Conservation (phyloP, 1,140 invertebrate species). For the Macrosteles quadrilineatus region DNA sequence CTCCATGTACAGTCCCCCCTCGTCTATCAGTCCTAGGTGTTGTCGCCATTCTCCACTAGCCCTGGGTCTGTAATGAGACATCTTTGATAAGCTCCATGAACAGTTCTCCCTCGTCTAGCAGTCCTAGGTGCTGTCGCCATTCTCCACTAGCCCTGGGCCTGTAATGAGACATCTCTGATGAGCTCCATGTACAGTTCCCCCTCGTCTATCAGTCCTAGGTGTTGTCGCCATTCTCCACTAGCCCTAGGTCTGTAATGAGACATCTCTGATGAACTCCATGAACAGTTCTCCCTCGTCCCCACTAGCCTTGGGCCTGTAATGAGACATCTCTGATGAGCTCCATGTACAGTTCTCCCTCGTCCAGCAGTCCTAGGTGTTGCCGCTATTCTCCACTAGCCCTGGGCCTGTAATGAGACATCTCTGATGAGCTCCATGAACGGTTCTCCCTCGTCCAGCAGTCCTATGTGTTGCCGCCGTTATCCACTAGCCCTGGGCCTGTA, state of each 20-base stretch:
- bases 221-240: conserved; percentile 50
- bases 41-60: conserved; percentile 48
- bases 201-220: conserved; percentile 68
- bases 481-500: conserved; percentile 91
- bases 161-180: conserved; percentile 65
- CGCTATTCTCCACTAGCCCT: conserved; percentile 45
- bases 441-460: conserved; percentile 45
- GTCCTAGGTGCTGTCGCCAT: conserved; percentile 58
- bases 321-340: conserved; percentile 79
- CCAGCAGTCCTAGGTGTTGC: conserved; percentile 62
- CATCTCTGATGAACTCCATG: conserved; percentile 91
- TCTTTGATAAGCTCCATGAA: conserved; percentile 93
- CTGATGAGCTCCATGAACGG: conserved; percentile 92
- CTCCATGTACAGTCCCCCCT: conserved; percentile 88
- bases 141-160: conserved; percentile 39
- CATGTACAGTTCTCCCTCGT: conserved; percentile 86
- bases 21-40: conserved; percentile 66
- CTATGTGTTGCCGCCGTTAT: neutral
- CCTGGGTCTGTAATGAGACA: conserved; percentile 60
- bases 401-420: conserved; percentile 69
- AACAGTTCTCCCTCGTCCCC: conserved; percentile 78
- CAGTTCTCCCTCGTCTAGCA: conserved; percentile 75
- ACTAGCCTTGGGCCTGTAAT: conserved; percentile 33
- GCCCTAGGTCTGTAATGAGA: conserved; percentile 57
- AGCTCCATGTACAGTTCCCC: conserved; percentile 90